Evolutionary conservation across 2,888 invertebrate genomes (phyloP).

Genomic region (Platerodrilus igneus): DNA sequence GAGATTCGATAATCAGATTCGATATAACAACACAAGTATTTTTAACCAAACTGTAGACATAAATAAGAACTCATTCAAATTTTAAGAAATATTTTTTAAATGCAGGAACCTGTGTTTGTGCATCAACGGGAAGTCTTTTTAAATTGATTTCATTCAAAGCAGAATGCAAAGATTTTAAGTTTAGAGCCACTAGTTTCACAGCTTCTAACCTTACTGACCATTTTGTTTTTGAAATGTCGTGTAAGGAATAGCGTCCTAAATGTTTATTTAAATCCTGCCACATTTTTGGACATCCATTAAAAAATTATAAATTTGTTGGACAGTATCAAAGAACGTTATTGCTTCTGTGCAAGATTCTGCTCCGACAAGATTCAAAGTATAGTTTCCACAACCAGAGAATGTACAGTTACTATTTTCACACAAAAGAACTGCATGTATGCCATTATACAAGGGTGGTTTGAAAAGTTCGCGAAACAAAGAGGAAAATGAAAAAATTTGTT

Average conservation of each 20-base stretch:
- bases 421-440: too few species aligned
- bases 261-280: slow-evolving; percentile 6
- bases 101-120: slow-evolving; percentile 7
- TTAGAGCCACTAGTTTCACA: slow-evolving; percentile 8
- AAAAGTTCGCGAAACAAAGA: too few species aligned
- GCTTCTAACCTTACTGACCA: slow-evolving; percentile 8
- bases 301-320: slow-evolving; percentile 7
- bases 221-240: slow-evolving; percentile 5
- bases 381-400: too few species aligned
- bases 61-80: slow-evolving; percentile 6
- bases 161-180: slow-evolving; percentile 8
- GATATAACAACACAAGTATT: slow-evolving; percentile 6
- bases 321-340: slow-evolving; percentile 1
- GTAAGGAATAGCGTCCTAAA: slow-evolving; percentile 2
- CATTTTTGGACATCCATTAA: slow-evolving; percentile 1
- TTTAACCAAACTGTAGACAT: slow-evolving; percentile 7
- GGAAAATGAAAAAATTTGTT: too few species aligned
- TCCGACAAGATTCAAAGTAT: slow-evolving; percentile 4
- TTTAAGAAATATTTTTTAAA: slow-evolving; percentile 7
- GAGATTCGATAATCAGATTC: slow-evolving; percentile 9
- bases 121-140: slow-evolving; percentile 5
- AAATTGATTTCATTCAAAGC: slow-evolving; percentile 7
- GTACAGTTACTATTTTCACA: too few species aligned
- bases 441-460: too few species aligned
- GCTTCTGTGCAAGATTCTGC: slow-evolving; percentile 5